phyloP scores from a whole-genome alignment of 1,140 invertebrate species.

The Melipona quadrifasciata region DNA sequence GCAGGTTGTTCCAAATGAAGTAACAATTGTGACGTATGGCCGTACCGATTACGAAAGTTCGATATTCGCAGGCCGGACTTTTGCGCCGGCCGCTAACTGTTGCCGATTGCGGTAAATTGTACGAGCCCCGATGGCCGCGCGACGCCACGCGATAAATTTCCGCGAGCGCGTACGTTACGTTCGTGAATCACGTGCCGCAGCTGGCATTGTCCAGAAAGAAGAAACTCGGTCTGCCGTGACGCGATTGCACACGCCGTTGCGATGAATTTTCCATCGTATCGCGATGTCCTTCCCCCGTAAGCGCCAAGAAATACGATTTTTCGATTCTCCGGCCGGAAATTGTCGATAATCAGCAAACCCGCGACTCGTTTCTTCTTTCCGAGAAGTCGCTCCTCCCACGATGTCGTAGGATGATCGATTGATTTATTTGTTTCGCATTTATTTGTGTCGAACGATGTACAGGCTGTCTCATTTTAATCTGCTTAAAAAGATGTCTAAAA shows the following conservation, averaged over 20 bases:
- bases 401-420: background rate
- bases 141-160: conserved; percentile 60
- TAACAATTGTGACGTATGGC: conserved; percentile 42
- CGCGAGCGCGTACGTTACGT: conserved; percentile 46
- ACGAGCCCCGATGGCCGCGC: conserved; percentile 50
- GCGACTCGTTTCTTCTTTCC: background rate
- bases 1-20: conserved; percentile 40
- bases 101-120: conserved; percentile 60
- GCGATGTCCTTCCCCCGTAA: conserved; percentile 46
- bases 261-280: conserved; percentile 59
- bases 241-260: conserved; percentile 55
- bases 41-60: conserved; percentile 52
- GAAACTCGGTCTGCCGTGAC: conserved; percentile 50
- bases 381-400: background rate
- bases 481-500: too few species aligned
- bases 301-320: conserved; percentile 33
- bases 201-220: conserved; percentile 56
- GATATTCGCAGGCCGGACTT: conserved; percentile 54
- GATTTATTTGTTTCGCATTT: background rate
- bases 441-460: too few species aligned
- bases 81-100: conserved; percentile 53
- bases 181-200: conserved; percentile 62
- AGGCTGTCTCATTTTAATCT: too few species aligned
- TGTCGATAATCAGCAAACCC: background rate
- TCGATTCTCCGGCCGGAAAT: background rate